Evolutionary conservation across 2,888 invertebrate genomes (phyloP), one percentile per base, ranked within the genome.

Genomic region (Eudemis profundana): DNA sequence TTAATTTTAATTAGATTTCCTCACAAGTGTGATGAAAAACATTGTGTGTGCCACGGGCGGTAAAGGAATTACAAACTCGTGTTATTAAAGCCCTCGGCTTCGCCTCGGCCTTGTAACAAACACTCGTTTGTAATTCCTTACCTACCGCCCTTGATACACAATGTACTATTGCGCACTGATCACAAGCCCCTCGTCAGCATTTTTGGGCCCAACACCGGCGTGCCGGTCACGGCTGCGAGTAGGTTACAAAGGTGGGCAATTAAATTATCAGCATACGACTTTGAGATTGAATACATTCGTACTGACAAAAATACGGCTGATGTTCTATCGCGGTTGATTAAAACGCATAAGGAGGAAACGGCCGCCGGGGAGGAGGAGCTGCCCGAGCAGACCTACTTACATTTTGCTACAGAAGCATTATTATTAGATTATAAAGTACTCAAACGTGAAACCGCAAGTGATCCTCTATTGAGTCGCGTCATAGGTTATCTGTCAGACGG

Each of bases 191-290:
- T 66, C 2, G 60, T 62, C 0, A 54, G 21, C 1, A 66, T 69
- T 40, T 69, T 69, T 40, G 66, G 66, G 0, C 54, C 51, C 0
- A 56, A 59, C 12, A 17, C 15, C 0, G 66, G 68, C 0, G 47
- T 69, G 14, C 66, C 68, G 2, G 36, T 17, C 1, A 66, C 61
- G 36, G 63, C 69, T 1, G 62, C 69, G 0, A 66, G 54, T 14
- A n/a, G 69, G 0, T 17, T 69, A 38, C 69, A 69, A 33, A 23
- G 69, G 1, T 69, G 68, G 69, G 69, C 69, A 1, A 27, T 68
- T 3, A 36, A 51, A 17, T 33, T 68, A 15, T 57, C 61, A 1
- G 65, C 50, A 3, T 65, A 68, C 36, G 29, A 56, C 44, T 66
- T 61, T 40, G 57, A 60, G 5, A 67, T 69, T 15, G 50, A 68